phyloP scores from a whole-genome alignment of 2,888 invertebrate species.

The Actias luna region DNA sequence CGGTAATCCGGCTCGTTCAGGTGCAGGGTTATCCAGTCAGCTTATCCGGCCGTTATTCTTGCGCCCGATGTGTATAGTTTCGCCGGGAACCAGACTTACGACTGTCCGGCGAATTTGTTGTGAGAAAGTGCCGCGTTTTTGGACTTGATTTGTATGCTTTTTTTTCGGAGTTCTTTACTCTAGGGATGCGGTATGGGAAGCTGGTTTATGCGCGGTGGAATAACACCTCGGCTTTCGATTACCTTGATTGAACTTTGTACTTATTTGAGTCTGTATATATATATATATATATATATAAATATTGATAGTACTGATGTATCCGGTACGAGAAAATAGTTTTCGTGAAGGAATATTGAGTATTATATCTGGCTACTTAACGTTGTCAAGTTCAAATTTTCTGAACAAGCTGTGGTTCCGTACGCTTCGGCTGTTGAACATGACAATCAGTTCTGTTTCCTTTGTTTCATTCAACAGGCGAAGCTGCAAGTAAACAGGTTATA shows the following conservation, averaged over 20 bases:
- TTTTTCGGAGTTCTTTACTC: neutral
- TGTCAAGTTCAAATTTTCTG: too few species aligned
- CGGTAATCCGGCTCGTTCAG: conserved; percentile 43
- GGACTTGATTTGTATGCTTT: conserved; percentile 1
- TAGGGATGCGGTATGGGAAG: neutral
- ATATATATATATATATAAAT: too few species aligned
- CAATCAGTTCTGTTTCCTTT: too few species aligned
- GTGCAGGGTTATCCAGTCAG: conserved; percentile 51
- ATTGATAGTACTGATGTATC: neutral
- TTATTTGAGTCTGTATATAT: neutral
- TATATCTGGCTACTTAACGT: too few species aligned
- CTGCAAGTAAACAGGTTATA: too few species aligned
- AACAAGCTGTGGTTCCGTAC: too few species aligned
- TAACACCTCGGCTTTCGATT: neutral
- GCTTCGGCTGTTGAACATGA: too few species aligned
- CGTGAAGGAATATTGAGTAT: too few species aligned
- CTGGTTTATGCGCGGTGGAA: neutral
- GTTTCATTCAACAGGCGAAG: too few species aligned
- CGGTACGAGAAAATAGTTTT: neutral
- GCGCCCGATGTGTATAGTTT: conserved; percentile 52
- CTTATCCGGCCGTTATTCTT: conserved; percentile 66
- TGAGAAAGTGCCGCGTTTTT: conserved; percentile 25
- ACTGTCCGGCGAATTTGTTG: conserved; percentile 45
- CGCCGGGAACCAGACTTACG: conserved; percentile 42
- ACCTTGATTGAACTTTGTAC: neutral